Conservation (phyloP, 1,140 invertebrate genomes). For the Pectinophora gossypiella region DNA sequence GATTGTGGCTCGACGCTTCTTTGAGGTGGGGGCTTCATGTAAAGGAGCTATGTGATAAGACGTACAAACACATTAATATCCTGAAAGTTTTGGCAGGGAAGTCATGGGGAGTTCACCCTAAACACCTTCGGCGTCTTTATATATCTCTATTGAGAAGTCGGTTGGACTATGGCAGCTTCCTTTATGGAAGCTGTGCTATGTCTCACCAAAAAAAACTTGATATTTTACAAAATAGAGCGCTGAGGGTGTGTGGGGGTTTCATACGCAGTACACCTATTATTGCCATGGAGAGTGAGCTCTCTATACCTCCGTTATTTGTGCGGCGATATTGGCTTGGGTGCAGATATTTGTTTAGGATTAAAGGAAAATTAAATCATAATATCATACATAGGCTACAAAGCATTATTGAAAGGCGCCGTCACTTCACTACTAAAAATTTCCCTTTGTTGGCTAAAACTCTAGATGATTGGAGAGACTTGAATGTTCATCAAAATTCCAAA, state of each 20-base stretch:
- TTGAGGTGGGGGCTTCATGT: neutral
- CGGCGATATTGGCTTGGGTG: neutral
- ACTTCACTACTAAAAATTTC: neutral
- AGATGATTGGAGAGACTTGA: neutral
- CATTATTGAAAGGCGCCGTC: neutral
- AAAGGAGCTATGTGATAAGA: neutral
- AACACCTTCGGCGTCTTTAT: constrained; percentile 5
- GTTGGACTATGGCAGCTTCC: constrained; percentile 1
- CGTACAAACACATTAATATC: constrained; percentile 1
- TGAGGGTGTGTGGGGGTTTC: constrained; percentile 1
- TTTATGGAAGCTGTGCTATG: neutral
- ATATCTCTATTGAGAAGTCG: neutral
- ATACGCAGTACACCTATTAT: constrained; percentile 1
- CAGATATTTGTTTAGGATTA: neutral
- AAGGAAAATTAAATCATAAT: neutral
- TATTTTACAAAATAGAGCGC: constrained; percentile 8
- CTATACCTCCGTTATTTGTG: neutral
- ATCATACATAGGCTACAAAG: neutral
- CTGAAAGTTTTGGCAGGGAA: constrained; percentile 5
- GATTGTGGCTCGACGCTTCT: neutral
- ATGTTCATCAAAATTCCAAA: neutral
- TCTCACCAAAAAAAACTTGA: neutral
- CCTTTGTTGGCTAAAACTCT: neutral
- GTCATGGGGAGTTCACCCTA: constrained; percentile 9
- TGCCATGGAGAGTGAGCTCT: constrained; percentile 9